Base-by-base conservation (phyloP, 2,888 invertebrate species). In the Ethmia dodecea region DNA sequence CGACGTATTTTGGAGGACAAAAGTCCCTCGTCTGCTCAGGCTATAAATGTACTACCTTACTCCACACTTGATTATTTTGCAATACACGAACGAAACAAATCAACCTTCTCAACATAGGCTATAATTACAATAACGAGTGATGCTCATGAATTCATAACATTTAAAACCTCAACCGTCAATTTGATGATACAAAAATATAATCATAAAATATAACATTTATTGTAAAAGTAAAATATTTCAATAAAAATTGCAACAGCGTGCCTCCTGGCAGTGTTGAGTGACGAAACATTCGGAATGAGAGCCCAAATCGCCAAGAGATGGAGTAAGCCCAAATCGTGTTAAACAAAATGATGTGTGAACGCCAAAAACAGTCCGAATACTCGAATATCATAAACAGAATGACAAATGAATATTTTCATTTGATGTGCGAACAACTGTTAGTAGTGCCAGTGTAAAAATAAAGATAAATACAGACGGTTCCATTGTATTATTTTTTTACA, bases 121-220 rank as follows among this genome's bases (percentile, higher is more conserved):
- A 57, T 49, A 27, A 31, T 22, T 25, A 38, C 50, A 59, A 57
- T 49, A 27, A 31, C 15, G 22, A 38, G 25, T 13, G 27, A 31
- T 35, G 32, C 30, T 33, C 33, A 39, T 38, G 37, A 58, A 56
- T 52, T 53, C 55, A 54, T 54, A 57, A 60, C 59, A 58, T 44
- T 40, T 31, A 43, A 47, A 46, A 45, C 39, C 35, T 35, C 36
- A 47, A 49, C 55, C 49, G 50, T 62, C 51, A 50, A 60, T 59
- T 61, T 62, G 44, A n/a, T n/a, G 61, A 58, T 61, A 66, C 49
- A 70, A 60, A 61, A 60, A 60, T 61, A 66, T 59, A 55, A 52
- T n/a, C n/a, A n/a, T 50, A 56, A 55, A 64, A 62, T 60, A 55
- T 60, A 49, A 34, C 31, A 29, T 28, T 29, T 37, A 35, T 16